These are phyloP conservation scores for Ceyx cyanopectus DNA, from an alignment of 2,113 vertebrate species.

Conservation along the genomic window DNA sequence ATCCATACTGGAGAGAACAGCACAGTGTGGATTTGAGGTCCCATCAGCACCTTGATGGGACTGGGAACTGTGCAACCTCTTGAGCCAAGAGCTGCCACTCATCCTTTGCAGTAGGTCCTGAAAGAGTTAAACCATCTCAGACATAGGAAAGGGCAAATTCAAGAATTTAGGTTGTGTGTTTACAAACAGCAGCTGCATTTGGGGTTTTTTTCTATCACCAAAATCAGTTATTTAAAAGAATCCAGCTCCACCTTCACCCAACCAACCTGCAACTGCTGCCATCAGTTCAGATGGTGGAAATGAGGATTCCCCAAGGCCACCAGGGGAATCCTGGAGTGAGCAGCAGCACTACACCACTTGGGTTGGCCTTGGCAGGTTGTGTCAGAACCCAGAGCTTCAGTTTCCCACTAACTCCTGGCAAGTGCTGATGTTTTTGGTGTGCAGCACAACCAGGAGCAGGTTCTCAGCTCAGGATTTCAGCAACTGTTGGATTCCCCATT, in stretches of 20 bases:
- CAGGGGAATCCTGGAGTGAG: background rate
- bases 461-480: background rate
- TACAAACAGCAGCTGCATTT: background rate
- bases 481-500: background rate
- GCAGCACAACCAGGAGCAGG: background rate
- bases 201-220: background rate
- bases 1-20: rapidly evolving
- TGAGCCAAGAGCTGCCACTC: background rate
- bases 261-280: background rate
- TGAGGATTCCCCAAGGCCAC: background rate
- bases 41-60: background rate
- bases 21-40: background rate
- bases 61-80: background rate
- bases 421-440: background rate
- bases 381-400: background rate
- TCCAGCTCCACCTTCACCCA: background rate
- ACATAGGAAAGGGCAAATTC: background rate
- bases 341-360: background rate
- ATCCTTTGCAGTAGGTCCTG: background rate
- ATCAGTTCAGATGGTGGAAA: rapidly evolving
- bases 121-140: background rate
- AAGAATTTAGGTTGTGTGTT: background rate
- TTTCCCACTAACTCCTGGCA: background rate
- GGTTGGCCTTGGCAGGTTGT: background rate
- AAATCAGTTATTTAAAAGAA: background rate